Evolutionary conservation across 2,888 invertebrate species (phyloP).

Genomic region (Aphrophora alni): DNA sequence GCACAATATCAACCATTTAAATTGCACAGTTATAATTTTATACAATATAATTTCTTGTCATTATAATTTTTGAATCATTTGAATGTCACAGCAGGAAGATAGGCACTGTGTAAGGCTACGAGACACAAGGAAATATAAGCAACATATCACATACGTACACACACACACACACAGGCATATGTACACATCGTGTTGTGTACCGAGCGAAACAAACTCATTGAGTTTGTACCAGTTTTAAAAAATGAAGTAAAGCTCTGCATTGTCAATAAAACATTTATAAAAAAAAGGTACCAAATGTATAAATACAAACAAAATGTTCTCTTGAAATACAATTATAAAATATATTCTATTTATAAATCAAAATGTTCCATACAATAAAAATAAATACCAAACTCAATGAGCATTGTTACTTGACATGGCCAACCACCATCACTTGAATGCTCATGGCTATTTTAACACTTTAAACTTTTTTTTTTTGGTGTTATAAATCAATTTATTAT

Average conservation of each 20-base stretch:
- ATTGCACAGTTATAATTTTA: background rate
- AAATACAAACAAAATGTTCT: background rate
- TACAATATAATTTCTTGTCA: background rate
- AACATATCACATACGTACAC: slow-evolving; percentile 32
- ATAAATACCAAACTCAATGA: background rate
- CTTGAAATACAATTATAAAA: background rate
- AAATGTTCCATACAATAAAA: background rate
- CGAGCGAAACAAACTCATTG: background rate
- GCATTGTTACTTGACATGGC: background rate
- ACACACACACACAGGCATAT: background rate
- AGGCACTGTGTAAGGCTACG: slow-evolving; percentile 43
- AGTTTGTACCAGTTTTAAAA: background rate
- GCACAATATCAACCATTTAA: background rate
- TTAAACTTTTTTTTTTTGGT: slow-evolving; percentile 26
- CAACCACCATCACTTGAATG: background rate
- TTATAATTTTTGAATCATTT: background rate
- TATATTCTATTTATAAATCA: too few relatives aligned
- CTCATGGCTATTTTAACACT: background rate
- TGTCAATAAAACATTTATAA: too few relatives aligned
- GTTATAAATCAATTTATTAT: slow-evolving; percentile 30
- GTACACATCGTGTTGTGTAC: background rate
- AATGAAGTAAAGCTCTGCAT: background rate
- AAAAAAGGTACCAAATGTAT: background rate
- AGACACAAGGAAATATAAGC: slow-evolving; percentile 40
- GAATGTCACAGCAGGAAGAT: slow-evolving; percentile 38